These are phyloP conservation scores for Rhopalosiphum padi DNA, from an alignment of 1,140 invertebrate genomes.

Conservation along the genomic window DNA sequence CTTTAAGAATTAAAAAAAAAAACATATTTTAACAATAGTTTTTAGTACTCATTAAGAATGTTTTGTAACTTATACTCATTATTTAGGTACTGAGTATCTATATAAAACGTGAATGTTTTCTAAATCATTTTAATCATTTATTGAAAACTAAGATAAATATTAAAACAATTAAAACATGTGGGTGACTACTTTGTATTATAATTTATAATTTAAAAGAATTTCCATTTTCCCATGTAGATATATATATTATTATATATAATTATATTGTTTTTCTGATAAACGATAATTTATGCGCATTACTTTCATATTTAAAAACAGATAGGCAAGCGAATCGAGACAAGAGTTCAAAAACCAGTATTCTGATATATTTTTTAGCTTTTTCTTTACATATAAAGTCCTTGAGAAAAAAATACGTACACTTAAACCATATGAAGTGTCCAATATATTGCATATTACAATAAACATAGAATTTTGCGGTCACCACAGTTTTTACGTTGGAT, in stretches of 20 bases:
- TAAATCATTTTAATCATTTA: background rate
- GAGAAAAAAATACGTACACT: background rate
- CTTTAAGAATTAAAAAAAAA: background rate
- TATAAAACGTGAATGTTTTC: background rate
- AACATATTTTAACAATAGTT: background rate
- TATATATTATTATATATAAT: no score
- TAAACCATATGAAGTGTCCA: background rate
- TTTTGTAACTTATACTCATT: background rate
- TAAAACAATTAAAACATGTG: background rate
- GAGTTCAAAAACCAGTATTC: background rate
- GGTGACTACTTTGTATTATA: background rate
- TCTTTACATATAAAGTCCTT: background rate
- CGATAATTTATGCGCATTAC: background rate
- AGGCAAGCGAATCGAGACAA: background rate
- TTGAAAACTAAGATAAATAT: rapidly evolving
- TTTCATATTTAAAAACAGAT: background rate
- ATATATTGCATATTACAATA: background rate
- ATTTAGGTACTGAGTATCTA: background rate
- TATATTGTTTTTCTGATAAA: background rate
- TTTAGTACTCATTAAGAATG: background rate
- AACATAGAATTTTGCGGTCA: background rate
- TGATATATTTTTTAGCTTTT: background rate
- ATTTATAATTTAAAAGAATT: background rate
- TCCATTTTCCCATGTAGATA: background rate
- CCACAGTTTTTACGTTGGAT: background rate